phyloP scores from a whole-genome alignment of 2,113 vertebrate genomes.

The Urocitellus parryii region DNA sequence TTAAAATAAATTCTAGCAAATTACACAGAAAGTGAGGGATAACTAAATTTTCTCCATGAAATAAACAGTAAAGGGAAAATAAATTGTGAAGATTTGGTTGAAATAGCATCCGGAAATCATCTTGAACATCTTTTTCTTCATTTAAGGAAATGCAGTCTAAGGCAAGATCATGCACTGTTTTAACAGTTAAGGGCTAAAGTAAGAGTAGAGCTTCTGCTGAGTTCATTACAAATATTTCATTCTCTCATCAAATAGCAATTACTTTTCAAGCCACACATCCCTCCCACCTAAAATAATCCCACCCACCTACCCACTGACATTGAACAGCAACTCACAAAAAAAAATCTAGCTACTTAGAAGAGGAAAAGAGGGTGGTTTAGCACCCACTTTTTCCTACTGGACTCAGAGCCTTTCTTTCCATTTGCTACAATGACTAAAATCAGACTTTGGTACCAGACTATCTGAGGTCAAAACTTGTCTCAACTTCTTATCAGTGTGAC shows the following conservation, averaged over 20 bases:
- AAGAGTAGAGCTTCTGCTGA: conserved; percentile 40
- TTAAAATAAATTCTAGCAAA: conserved; percentile 8
- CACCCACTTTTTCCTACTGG: conserved; percentile 37
- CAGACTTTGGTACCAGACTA: background rate
- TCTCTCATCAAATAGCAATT: conserved; percentile 27
- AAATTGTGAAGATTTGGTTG: background rate
- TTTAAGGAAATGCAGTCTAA: conserved; percentile 5
- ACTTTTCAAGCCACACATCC: conserved; percentile 42
- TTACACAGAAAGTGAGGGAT: background rate
- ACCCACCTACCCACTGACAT: background rate
- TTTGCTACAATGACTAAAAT: background rate
- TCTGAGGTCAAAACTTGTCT: background rate
- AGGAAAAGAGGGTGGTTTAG: background rate
- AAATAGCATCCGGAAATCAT: conserved; percentile 34
- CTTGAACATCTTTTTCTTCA: conserved; percentile 13
- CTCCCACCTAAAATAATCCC: conserved; percentile 4
- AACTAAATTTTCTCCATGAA: background rate
- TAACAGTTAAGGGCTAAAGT: background rate
- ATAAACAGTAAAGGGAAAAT: background rate
- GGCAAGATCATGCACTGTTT: background rate
- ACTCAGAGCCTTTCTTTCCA: conserved; percentile 31
- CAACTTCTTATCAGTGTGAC: background rate
- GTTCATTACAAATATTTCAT: conserved; percentile 32
- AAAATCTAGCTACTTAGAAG: background rate
- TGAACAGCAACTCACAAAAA: conserved; percentile 26